Evolutionary conservation across 1,140 invertebrate genomes (phyloP).

Genomic region (Anastrepha ludens): DNA sequence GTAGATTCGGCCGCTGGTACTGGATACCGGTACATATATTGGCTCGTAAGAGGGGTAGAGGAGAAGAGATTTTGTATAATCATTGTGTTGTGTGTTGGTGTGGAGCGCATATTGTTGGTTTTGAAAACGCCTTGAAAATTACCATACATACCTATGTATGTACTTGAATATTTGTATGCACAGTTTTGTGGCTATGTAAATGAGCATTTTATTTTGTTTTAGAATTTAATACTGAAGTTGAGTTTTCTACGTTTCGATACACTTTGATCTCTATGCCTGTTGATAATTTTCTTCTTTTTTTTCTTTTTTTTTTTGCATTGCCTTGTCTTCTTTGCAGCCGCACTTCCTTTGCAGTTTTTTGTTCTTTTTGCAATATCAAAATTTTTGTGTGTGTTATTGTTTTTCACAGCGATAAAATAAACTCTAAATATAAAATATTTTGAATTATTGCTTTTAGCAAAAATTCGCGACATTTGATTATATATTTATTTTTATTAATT

Average conservation of each 20-base stretch:
- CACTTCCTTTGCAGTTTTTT: constrained; percentile 18
- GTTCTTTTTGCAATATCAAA: constrained; percentile 61
- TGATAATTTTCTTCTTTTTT: constrained; percentile 64
- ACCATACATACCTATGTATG: background rate
- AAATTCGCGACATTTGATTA: constrained; percentile 21
- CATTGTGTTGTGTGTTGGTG: background rate
- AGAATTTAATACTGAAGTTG: constrained; percentile 22
- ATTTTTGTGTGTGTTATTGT: constrained; percentile 53
- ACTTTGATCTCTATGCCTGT: constrained; percentile 69
- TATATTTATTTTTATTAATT: background rate
- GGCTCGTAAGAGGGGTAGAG: background rate
- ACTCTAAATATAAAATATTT: constrained; percentile 67
- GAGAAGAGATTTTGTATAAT: background rate
- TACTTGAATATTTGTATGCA: background rate
- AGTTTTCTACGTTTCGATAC: constrained; percentile 63
- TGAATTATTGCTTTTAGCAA: constrained; percentile 39
- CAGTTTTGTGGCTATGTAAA: background rate
- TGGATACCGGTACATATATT: background rate
- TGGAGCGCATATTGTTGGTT: background rate
- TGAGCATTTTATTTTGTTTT: constrained; percentile 16
- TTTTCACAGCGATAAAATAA: constrained; percentile 68
- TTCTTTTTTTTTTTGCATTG: background rate
- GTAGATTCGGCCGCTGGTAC: background rate
- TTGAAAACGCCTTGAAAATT: background rate
- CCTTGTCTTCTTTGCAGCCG: background rate